phyloP scores from a whole-genome alignment of 1,140 invertebrate species.

The Magallana ariakensis region DNA sequence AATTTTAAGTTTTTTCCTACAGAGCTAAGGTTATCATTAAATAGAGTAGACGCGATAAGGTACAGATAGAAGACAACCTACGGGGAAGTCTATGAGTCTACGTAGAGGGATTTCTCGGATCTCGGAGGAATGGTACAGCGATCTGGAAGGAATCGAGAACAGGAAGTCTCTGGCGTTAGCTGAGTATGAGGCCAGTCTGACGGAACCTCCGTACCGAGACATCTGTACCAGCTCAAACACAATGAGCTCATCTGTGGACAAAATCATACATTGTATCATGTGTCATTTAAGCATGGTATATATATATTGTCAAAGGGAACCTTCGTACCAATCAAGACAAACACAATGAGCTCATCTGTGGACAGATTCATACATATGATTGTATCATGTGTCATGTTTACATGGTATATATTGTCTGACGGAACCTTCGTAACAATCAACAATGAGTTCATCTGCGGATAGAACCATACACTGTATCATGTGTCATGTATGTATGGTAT shows the following conservation, averaged over 20 bases:
- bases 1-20: too few relatives aligned
- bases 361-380: neutral
- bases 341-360: neutral
- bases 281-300: too few relatives aligned
- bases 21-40: too few relatives aligned
- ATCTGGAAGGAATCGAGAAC: neutral
- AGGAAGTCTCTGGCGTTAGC: neutral
- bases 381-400: too few relatives aligned
- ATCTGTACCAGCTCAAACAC: constrained; percentile 5
- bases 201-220: neutral
- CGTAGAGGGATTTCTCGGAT: constrained; percentile 18
- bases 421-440: neutral
- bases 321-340: too few relatives aligned
- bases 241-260: constrained; percentile 5
- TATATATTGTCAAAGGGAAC: too few relatives aligned
- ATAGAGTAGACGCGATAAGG: too few relatives aligned
- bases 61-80: neutral
- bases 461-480: neutral
- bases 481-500: too few relatives aligned
- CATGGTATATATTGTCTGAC: too few relatives aligned
- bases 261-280: neutral
- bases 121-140: neutral
- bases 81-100: constrained; percentile 8
- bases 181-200: constrained; percentile 11
- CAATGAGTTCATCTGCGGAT: neutral